Conservation (phyloP, 1,140 invertebrate genomes). For the Drosophila novamexicana region DNA sequence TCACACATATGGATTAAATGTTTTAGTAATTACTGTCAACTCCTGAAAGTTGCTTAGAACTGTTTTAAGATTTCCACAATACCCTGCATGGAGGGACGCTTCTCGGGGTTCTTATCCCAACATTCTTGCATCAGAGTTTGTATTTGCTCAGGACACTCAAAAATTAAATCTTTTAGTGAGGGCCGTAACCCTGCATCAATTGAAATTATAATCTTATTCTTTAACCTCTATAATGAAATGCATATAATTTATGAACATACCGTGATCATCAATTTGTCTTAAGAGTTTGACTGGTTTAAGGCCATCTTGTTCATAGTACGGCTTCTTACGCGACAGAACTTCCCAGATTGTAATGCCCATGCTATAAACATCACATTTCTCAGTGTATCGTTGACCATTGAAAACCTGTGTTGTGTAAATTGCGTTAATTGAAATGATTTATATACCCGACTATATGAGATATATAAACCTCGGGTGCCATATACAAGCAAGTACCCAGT, state of each 20-base stretch:
- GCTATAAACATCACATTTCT: conserved; percentile 11
- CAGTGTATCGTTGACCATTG: neutral
- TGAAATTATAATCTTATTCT: neutral
- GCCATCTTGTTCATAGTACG: neutral
- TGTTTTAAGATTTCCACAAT: neutral
- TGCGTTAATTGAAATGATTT: neutral
- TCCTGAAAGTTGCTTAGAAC: too few species aligned
- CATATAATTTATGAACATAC: neutral
- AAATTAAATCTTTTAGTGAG: neutral
- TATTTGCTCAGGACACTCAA: neutral
- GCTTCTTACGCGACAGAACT: conserved; percentile 2
- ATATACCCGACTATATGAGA: neutral
- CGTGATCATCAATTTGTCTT: neutral
- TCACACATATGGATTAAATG: too few species aligned
- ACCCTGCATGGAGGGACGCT: neutral
- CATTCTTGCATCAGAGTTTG: neutral
- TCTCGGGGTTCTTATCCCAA: neutral
- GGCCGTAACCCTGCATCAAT: conserved; percentile 1
- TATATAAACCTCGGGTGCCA: conserved; percentile 10
- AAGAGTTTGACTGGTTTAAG: neutral
- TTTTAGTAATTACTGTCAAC: too few species aligned
- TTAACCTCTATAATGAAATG: too few species aligned
- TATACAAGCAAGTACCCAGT: neutral
- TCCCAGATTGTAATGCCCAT: conserved; percentile 14
- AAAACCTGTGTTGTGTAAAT: neutral